Percentiles rank a stretch among this genome's conserved stretches.
Evolutionary conservation across 1,140 invertebrate genomes (phyloP).

Genomic region (Amyelois transitella): DNA sequence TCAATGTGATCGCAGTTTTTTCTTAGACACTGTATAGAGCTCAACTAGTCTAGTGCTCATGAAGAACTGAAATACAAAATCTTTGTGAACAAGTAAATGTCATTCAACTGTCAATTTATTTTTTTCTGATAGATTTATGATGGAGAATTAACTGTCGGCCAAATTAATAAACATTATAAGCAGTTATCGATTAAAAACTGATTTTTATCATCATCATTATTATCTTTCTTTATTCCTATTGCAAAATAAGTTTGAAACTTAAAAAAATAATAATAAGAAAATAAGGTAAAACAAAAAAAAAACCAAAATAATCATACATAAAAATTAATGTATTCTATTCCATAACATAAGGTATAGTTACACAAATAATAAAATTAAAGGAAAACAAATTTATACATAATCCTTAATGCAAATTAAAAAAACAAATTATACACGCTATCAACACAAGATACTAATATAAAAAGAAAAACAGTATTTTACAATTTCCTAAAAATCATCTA

Average conservation of each 20-base stretch:
- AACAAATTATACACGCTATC: constrained; percentile 71
- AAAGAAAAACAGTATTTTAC: constrained; percentile 61
- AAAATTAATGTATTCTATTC: constrained; percentile 74
- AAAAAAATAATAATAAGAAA: constrained; percentile 16
- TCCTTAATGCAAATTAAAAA: constrained; percentile 69
- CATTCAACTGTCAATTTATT: constrained; percentile 2
- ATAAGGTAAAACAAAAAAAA: constrained; percentile 40
- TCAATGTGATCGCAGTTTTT: too few relatives aligned
- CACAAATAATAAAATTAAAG: constrained; percentile 71
- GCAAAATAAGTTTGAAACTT: not conserved
- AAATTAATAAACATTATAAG: too few relatives aligned
- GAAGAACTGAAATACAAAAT: too few relatives aligned
- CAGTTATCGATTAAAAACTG: too few relatives aligned
- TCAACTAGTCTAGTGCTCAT: not conserved
- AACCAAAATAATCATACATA: constrained; percentile 69
- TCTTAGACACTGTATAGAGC: not conserved
- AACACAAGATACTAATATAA: constrained; percentile 65
- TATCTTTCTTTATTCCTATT: too few relatives aligned
- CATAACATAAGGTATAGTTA: constrained; percentile 72
- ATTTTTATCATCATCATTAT: too few relatives aligned
- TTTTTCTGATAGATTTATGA: constrained; percentile 15
- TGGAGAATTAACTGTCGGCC: constrained; percentile 24
- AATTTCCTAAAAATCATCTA: constrained; percentile 57
- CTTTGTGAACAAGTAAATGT: not conserved
- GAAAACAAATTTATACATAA: constrained; percentile 74